Percentiles rank a stretch among this genome's conserved stretches.
These are phyloP conservation scores for Junonia oenone DNA, from an alignment of 2,888 invertebrate genomes.

Conservation along the genomic window DNA sequence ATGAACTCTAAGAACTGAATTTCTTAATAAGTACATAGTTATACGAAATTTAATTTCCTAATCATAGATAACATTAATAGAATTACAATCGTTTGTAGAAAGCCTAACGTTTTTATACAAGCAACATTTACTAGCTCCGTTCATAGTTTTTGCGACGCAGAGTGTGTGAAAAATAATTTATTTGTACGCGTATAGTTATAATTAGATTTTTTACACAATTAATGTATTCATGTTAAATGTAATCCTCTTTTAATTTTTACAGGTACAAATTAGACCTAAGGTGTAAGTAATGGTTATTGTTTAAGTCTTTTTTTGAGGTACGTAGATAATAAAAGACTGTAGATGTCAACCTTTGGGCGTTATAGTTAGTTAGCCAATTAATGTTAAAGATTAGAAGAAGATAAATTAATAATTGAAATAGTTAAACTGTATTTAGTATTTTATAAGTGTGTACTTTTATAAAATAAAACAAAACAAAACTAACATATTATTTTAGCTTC, in stretches of 20 bases:
- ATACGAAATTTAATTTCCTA: neutral
- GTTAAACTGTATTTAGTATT: too few species aligned
- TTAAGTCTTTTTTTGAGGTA: too few species aligned
- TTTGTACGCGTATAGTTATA: neutral
- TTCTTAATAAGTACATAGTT: neutral
- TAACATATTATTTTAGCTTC: too few species aligned
- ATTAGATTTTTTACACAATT: neutral
- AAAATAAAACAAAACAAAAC: too few species aligned
- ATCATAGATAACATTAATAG: too few species aligned
- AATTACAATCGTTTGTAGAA: neutral
- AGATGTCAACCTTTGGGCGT: too few species aligned
- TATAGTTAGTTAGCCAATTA: too few species aligned
- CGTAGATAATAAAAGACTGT: too few species aligned
- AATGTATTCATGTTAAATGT: neutral
- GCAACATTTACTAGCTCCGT: slow-evolving; percentile 11
- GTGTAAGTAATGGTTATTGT: neutral
- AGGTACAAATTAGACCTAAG: neutral
- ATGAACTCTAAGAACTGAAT: too few species aligned
- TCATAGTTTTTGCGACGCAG: slow-evolving; percentile 15
- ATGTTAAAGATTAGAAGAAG: too few species aligned
- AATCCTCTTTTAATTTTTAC: slow-evolving; percentile 1
- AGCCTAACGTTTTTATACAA: slow-evolving; percentile 28
- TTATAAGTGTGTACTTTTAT: too few species aligned
- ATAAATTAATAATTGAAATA: too few species aligned
- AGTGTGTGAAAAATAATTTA: slow-evolving; percentile 17